Percentiles rank a stretch among this genome's conserved stretches.
Evolutionary conservation across 2,888 invertebrate genomes (phyloP).

Genomic region (Hipparchia semele): DNA sequence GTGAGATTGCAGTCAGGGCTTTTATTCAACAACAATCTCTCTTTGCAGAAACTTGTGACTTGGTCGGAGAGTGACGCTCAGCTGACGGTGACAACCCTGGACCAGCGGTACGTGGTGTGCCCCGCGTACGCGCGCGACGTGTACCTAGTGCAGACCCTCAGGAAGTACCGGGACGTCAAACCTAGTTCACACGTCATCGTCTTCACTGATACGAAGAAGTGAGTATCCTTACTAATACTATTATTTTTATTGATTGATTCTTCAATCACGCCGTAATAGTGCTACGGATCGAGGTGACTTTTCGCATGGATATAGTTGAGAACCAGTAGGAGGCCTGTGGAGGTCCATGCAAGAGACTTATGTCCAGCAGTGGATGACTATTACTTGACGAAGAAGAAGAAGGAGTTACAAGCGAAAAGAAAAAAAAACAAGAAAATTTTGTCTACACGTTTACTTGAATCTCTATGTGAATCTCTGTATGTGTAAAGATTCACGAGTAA

Average conservation of each 20-base stretch:
- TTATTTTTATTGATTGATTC: background rate
- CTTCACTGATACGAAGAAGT: conserved; percentile 98
- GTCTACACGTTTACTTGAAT: too few species aligned
- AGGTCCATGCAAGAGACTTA: too few species aligned
- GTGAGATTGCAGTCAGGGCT: too few species aligned
- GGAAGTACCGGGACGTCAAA: conserved; percentile 88
- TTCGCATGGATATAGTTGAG: too few species aligned
- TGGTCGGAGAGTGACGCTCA: conserved; percentile 89
- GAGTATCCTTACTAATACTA: conserved; percentile 49
- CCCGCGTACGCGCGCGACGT: conserved; percentile 96
- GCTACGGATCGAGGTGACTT: background rate
- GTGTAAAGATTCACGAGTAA: too few species aligned
- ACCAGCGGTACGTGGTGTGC: conserved; percentile 95
- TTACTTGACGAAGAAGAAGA: too few species aligned
- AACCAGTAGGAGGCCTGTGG: too few species aligned
- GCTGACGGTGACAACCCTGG: conserved; percentile 94
- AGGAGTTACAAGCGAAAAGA: too few species aligned
- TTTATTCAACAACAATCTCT: too few species aligned
- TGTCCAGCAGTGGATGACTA: too few species aligned
- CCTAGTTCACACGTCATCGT: conserved; percentile 94
- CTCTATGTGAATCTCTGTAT: too few species aligned
- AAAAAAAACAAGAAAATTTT: too few species aligned
- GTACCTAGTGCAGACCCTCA: conserved; percentile 92
- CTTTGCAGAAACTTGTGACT: conserved; percentile 62
- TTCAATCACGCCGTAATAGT: background rate